Evolutionary conservation across 2,797 vertebrate species (phyloP), one percentile per base, ranked within the genome.

Genomic region (Ambastaia sidthimunki): DNA sequence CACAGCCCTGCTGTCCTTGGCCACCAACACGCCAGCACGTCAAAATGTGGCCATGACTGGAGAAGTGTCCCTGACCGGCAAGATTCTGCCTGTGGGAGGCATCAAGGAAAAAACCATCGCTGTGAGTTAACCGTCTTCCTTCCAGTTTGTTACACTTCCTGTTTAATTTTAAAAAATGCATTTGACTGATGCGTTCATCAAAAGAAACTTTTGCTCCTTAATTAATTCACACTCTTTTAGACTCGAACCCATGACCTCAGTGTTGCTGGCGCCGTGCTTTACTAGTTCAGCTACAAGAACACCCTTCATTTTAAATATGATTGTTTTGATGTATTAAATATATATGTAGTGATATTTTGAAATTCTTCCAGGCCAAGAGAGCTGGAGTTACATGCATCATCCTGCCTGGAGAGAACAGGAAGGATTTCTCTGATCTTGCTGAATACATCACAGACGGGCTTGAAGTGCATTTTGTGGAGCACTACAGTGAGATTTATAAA

Each of bases 61-160:
- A 0, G 98, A 99, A 80, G 92, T 99, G 68, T 99, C 98, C 0
- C 88, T 99, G 78, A 99, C 96, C 0, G 98, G 98, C 3, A 99
- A 99, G 88, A 96, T 99, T 41, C 91, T 99, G 78, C 97, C 98
- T 0, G 98, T 99, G 0, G 98, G 98, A 4, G 97, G 98, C 79
- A 99, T 99, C 88, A 99, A 99, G 87, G 98, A 99, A 85, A 99
- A 99, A 86, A 98, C 96, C 0, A 99, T 99, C 0, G 98, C 98
- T 5, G 98, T 99, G 80, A 96, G 93, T 89, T 69, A n/a, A 12
- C 16, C 11, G 18, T 52, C 50, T 52, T 16, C 18, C 50, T n/a
- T 52, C 4, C 28, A 28, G 34, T 37, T 37, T 37, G 1, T 4
- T 7, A 7, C 3, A 37, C 34, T 37, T 37, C 10, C 9, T 7